A percentile compares a stretch with the other conserved stretches of the same genome.
Evolutionary conservation across 2,888 invertebrate genomes (phyloP).

Genomic region (Exocentrus adspersus): DNA sequence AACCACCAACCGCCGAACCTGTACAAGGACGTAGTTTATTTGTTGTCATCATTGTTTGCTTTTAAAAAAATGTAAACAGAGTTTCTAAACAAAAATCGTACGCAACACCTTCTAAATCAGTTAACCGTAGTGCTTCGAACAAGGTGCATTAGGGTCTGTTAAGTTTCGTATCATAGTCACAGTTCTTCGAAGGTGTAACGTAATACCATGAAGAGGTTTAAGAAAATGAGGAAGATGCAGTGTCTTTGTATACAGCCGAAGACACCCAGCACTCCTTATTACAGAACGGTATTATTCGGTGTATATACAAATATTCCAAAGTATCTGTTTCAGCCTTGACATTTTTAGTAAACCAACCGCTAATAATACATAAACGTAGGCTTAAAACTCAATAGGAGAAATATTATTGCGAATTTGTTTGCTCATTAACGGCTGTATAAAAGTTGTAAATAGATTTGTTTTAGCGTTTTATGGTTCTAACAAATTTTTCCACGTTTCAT

Average conservation of each 20-base stretch:
- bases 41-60: conserved; percentile 11
- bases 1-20: not conserved
- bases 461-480: not conserved
- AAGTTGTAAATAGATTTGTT: not conserved
- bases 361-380: too few relatives aligned
- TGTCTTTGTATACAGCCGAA: conserved; percentile 15
- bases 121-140: not conserved
- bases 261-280: conserved; percentile 2
- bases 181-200: not conserved
- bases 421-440: not conserved
- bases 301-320: too few relatives aligned
- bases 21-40: conserved; percentile 4
- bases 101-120: conserved; percentile 3
- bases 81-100: conserved; percentile 19
- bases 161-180: not conserved
- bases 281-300: not conserved
- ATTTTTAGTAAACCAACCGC: not conserved
- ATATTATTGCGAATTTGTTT: not conserved
- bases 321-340: not conserved
- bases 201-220: not conserved
- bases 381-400: too few relatives aligned
- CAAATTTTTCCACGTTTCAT: not conserved
- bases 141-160: not conserved
- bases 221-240: conserved; percentile 10
- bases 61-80: conserved; percentile 17